Evolutionary conservation across 2,797 vertebrate genomes (phyloP).

Genomic region (Gastrophryne carolinensis): DNA sequence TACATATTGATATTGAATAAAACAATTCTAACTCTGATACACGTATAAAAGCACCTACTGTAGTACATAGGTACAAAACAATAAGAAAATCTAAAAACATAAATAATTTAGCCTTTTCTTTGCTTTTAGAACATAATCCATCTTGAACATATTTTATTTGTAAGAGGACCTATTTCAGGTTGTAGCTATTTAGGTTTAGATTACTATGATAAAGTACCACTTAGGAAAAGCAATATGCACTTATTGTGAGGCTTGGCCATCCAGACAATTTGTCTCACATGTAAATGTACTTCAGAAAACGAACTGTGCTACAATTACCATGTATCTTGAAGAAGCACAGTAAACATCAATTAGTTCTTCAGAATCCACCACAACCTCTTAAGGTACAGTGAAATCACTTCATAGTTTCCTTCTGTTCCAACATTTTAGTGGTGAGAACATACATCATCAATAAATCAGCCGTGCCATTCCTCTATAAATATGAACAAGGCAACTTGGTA

Average conservation of each 20-base stretch:
- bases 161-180: constrained; percentile 17
- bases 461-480: neutral
- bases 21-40: too few relatives aligned
- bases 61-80: constrained; percentile 5
- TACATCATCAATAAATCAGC: neutral
- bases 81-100: neutral
- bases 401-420: neutral
- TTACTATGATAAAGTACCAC: constrained; percentile 17
- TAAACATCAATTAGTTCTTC: neutral
- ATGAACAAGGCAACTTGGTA: too few relatives aligned
- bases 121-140: constrained; percentile 21
- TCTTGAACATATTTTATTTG: constrained; percentile 15
- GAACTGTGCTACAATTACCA: neutral
- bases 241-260: constrained; percentile 22
- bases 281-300: constrained; percentile 21
- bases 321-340: neutral
- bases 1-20: too few relatives aligned
- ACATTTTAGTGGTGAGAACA: neutral
- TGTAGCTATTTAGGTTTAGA: constrained; percentile 23
- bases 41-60: too few relatives aligned
- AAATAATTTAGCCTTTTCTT: constrained; percentile 13
- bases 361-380: neutral
- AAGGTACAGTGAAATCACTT: neutral
- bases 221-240: constrained; percentile 31
- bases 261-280: constrained; percentile 29